Evolutionary conservation across 2,113 vertebrate species (phyloP), one percentile per base, ranked within the genome.

Genomic region (Pavo muticus): DNA sequence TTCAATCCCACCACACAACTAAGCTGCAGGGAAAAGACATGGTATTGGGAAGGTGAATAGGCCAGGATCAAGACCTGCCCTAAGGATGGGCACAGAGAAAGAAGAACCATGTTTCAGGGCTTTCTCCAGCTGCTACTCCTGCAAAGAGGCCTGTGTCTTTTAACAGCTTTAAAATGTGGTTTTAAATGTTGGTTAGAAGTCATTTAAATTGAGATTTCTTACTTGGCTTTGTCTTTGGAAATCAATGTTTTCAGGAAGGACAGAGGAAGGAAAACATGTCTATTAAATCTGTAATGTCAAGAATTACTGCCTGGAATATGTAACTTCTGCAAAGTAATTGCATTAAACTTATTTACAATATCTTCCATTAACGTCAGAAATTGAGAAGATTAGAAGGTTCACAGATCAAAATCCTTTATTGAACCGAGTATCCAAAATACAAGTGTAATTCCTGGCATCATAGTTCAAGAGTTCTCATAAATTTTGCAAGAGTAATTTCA

Each of bases 321-420:
- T 21, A 85, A 84, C 15, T 91, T 78, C 45, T 73, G 44, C 44
- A 91, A 83, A 79, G 19, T 37, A 90, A 83, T 76, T 30, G 76
- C 27, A 70, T 65, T 65, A 47, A 39, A 65, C 67, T 32, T 85
- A 67, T 67, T 67, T 82, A 40, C 91, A 93, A 77, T 25, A 8
- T 32, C n/a, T 88, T 73, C 21, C 24, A 70, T 70, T 88, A 79
- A 70, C 42, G 70, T 54, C 56, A 83, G 45, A 91, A 85, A 94
- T 15, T 7, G 54, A 91, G 84, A 11, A 92, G 72, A 81, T 35
- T 74, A 68, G 29, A 64, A 88, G 70, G 50, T 30, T 24, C 47
- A 67, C 8, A 70, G 59, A n/a, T 83, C 76, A 87, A 73, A 85
- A 73, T 21, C 21, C 24, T 48, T 56, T 52, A 32, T 9, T 72